These are phyloP conservation scores for Adoxophyes honmai DNA, from an alignment of 1,140 invertebrate species.

Conservation along the genomic window DNA sequence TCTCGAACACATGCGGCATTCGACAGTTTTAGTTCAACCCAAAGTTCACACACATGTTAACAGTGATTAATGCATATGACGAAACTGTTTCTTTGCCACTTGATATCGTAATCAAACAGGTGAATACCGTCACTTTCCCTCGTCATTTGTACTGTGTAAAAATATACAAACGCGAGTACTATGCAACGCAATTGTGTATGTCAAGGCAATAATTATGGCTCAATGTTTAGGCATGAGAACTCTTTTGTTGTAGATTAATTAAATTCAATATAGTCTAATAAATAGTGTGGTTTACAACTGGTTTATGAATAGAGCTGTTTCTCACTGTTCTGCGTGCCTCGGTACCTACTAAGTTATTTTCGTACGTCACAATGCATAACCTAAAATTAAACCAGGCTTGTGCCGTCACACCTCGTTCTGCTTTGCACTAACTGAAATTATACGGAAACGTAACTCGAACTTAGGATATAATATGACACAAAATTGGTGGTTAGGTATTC, in stretches of 20 bases:
- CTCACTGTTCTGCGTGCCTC: not conserved
- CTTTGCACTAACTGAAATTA: slow-evolving; percentile 4
- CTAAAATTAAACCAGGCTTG: slow-evolving; percentile 9
- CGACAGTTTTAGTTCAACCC: not conserved
- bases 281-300: not conserved
- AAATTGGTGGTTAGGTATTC: slow-evolving; percentile 2
- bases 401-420: slow-evolving; percentile 1
- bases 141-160: not conserved
- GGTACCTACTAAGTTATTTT: not conserved
- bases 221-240: slow-evolving; percentile 5
- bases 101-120: slow-evolving; percentile 6
- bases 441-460: not conserved
- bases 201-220: slow-evolving; percentile 12
- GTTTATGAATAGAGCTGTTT: not conserved
- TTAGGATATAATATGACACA: slow-evolving; percentile 9
- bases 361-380: slow-evolving; percentile 7
- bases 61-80: slow-evolving; percentile 9
- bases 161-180: not conserved
- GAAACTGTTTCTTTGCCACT: slow-evolving; percentile 1
- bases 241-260: slow-evolving; percentile 6
- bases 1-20: not conserved
- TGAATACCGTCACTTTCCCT: slow-evolving; percentile 5
- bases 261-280: not conserved
- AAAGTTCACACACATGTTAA: slow-evolving; percentile 12
- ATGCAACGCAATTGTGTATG: slow-evolving; percentile 1